A percentile compares a stretch with the other conserved stretches of the same genome.
Conservation (phyloP, 35 echinoderm and acorn worm genomes). For the Diadema setosum region DNA sequence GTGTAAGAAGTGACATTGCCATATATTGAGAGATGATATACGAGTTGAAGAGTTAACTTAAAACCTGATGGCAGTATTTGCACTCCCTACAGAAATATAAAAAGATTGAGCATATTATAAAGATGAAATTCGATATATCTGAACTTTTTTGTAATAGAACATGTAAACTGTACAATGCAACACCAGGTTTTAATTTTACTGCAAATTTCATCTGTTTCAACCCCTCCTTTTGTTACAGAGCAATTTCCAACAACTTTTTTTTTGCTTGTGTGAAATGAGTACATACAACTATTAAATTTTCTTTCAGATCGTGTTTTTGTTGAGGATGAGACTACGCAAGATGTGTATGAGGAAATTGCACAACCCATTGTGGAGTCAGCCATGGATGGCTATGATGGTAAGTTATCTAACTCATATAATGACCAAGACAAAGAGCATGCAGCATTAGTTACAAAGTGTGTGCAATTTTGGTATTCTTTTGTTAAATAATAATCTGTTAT, state of each 20-base stretch:
- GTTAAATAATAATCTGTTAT: too few relatives aligned
- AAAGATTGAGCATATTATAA: background rate
- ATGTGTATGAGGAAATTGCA: constrained; percentile 82
- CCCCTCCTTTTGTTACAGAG: background rate
- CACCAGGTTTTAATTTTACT: background rate
- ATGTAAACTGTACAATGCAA: background rate
- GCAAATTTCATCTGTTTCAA: background rate
- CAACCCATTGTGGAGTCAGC: constrained; percentile 68
- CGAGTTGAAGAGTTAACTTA: too few relatives aligned
- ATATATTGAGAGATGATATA: too few relatives aligned
- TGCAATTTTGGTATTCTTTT: too few relatives aligned
- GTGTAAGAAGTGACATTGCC: too few relatives aligned
- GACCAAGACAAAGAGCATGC: too few relatives aligned
- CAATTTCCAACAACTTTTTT: background rate
- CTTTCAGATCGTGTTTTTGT: constrained; percentile 73
- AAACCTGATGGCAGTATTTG: too few relatives aligned
- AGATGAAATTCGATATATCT: background rate
- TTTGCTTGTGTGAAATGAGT: background rate
- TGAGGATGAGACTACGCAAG: constrained; percentile 45
- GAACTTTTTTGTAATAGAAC: background rate
- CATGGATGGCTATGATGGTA: constrained; percentile 91
- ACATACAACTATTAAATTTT: background rate
- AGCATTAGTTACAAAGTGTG: too few relatives aligned
- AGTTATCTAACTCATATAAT: background rate
- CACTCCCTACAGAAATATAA: too few relatives aligned